Base-by-base conservation (phyloP, 2,888 invertebrate species). In the Troides oblongomaculatus region DNA sequence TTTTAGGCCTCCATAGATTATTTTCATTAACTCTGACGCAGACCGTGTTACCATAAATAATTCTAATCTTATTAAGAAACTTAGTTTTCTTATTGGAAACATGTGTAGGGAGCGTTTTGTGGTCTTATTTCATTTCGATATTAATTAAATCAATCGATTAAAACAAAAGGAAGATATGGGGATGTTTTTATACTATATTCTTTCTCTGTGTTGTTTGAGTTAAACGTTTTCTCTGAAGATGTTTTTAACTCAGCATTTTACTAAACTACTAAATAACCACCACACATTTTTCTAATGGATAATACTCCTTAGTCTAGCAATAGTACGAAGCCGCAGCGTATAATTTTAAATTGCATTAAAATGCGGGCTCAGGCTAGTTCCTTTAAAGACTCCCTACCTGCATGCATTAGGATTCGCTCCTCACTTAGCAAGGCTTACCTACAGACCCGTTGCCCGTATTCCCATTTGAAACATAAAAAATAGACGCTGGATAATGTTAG, bases 361-460 rank as follows among this genome's bases (percentile, higher is more conserved):
- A 74, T 75, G 79, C 74, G 77, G 77, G 74, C 72, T 74, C 73
- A 77, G 75, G 74, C 76, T 75, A 82, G 81, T 69, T 72, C 73
- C 79, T 73, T 77, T 78, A 76, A 78, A 76, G 72, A 74, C 76
- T 73, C 71, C 76, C 82, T 89, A 87, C 89, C 89, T 89, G 88
- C 87, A 88, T 90, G 84, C 82, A 86, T 90, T 89, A 89, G 88
- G 84, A 89, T 84, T 88, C 88, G 82, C 85, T 83, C 83, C 81
- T 81, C 84, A 84, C 86, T 86, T 86, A 86, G 78, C 73, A 76
- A 74, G 78, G 77, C 87, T 92, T 90, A 92, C 92, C 92, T 91
- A 92, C 87, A 92, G 88, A 92, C 92, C 92, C 83, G 88, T 89
- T 92, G 92, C 92, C 92, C 92, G 92, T 92, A 92, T 92, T 92